A percentile compares a stretch with the other conserved stretches of the same genome.
Conservation (phyloP, 2,888 invertebrate species). For the Atherix ibis region DNA sequence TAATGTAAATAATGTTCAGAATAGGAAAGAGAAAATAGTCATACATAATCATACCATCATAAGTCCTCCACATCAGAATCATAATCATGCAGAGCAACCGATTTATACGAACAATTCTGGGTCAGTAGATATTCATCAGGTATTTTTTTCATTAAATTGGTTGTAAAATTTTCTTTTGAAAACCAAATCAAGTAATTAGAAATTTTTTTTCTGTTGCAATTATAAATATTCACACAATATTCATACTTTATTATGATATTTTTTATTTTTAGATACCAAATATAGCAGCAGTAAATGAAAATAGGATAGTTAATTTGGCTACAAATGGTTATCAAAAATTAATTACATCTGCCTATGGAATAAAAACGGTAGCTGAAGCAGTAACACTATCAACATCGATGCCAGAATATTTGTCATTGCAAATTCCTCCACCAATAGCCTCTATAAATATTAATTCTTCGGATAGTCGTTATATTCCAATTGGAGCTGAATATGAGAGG, state of each 20-base stretch:
- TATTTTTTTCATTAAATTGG: background rate
- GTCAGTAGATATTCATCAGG: slow-evolving; percentile 8
- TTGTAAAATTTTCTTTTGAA: too few relatives aligned
- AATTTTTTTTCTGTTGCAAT: too few relatives aligned
- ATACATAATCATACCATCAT: slow-evolving; percentile 30
- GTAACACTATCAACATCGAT: slow-evolving; percentile 20
- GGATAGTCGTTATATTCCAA: too few relatives aligned
- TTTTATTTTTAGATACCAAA: slow-evolving; percentile 9
- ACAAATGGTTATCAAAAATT: too few relatives aligned
- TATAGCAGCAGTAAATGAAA: slow-evolving; percentile 12
- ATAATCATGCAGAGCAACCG: slow-evolving; percentile 16
- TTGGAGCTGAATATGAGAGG: too few relatives aligned
- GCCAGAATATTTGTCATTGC: slow-evolving; percentile 15
- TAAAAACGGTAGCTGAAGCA: too few relatives aligned
- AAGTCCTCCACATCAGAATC: slow-evolving; percentile 24
- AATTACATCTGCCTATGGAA: too few relatives aligned
- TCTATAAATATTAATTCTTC: too few relatives aligned
- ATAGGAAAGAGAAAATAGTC: slow-evolving; percentile 21
- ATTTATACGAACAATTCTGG: slow-evolving; percentile 6
- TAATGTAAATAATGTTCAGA: slow-evolving; percentile 4
- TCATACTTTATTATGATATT: too few relatives aligned
- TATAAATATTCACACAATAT: too few relatives aligned
- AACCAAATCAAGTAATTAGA: too few relatives aligned
- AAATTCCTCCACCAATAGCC: slow-evolving; percentile 11
- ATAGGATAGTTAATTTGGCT: too few relatives aligned